A percentile compares a stretch with the other conserved stretches of the same genome.
Conservation (phyloP, 1,140 invertebrate species). For the Bombus waltoni region DNA sequence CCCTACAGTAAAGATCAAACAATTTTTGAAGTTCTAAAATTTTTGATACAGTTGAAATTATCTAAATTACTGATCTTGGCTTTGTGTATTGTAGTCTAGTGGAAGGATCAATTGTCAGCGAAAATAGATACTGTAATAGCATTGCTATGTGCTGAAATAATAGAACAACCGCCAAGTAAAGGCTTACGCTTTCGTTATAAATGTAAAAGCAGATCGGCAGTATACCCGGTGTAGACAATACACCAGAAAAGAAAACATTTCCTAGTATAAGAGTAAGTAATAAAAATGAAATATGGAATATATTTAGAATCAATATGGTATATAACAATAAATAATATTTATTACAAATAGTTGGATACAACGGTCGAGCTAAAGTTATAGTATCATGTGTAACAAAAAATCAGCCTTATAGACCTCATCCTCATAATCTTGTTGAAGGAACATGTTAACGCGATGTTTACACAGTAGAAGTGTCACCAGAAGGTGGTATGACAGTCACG, state of each 20-base stretch:
- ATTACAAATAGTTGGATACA: conserved; percentile 89
- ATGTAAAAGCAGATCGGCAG: conserved; percentile 97
- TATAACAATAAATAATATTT: conserved; percentile 5
- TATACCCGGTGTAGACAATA: conserved; percentile 94
- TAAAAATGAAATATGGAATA: not conserved
- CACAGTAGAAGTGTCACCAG: conserved; percentile 90
- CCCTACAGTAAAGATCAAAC: too few species aligned
- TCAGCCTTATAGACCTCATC: conserved; percentile 93
- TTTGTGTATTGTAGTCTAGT: conserved; percentile 74
- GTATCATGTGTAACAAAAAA: conserved; percentile 98
- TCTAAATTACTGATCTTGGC: conserved; percentile 85
- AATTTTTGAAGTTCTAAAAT: too few species aligned
- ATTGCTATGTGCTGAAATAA: conserved; percentile 88
- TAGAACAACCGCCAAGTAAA: conserved; percentile 96
- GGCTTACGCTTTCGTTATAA: conserved; percentile 95
- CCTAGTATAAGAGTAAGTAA: conserved; percentile 91
- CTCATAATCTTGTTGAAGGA: conserved; percentile 98
- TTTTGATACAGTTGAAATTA: conserved; percentile 85
- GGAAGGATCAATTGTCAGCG: conserved; percentile 47
- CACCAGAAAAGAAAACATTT: conserved; percentile 95
- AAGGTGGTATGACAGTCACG: conserved; percentile 89
- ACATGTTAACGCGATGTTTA: conserved; percentile 96
- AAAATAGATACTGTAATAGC: conserved; percentile 49
- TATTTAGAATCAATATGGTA: not conserved
- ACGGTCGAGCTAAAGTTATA: conserved; percentile 92